These are phyloP conservation scores for Parnassius apollo DNA, from an alignment of 2,888 invertebrate genomes.

Conservation along the genomic window DNA sequence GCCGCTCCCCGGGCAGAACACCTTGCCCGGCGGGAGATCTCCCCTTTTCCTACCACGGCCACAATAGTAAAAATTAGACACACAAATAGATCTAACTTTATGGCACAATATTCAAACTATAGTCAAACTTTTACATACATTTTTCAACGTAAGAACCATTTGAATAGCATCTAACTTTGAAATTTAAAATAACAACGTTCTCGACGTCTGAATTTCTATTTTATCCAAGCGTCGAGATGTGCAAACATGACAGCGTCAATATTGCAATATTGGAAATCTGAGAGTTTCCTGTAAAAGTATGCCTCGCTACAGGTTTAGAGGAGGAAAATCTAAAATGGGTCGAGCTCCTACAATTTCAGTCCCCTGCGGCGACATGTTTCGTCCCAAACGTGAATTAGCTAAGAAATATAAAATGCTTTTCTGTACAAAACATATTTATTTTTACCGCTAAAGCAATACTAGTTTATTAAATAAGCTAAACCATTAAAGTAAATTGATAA, in stretches of 20 bases:
- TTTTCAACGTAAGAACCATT: not conserved
- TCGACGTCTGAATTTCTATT: slow-evolving; percentile 17
- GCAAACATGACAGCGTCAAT: slow-evolving; percentile 34
- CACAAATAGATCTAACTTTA: too few species aligned
- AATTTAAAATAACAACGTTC: slow-evolving; percentile 15
- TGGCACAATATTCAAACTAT: too few species aligned
- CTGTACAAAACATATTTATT: too few species aligned
- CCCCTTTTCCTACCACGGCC: too few species aligned
- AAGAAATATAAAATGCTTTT: slow-evolving; percentile 8
- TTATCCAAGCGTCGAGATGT: slow-evolving; percentile 10
- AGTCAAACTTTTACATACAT: too few species aligned
- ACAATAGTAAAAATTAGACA: too few species aligned
- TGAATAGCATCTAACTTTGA: slow-evolving; percentile 6
- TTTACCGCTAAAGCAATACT: too few species aligned
- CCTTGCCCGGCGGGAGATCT: too few species aligned
- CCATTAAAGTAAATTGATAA: too few species aligned
- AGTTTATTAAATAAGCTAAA: too few species aligned
- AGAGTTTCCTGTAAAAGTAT: slow-evolving; percentile 51
- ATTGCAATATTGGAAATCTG: slow-evolving; percentile 54
- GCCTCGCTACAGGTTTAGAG: slow-evolving; percentile 41
- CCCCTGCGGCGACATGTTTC: slow-evolving; percentile 43
- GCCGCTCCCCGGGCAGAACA: too few species aligned
- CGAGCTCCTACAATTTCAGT: slow-evolving; percentile 46
- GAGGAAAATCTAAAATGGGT: slow-evolving; percentile 56
- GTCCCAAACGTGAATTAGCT: slow-evolving; percentile 28